These are phyloP conservation scores for Eristalis arbustorum DNA, from an alignment of 2,888 invertebrate genomes.

Conservation along the genomic window DNA sequence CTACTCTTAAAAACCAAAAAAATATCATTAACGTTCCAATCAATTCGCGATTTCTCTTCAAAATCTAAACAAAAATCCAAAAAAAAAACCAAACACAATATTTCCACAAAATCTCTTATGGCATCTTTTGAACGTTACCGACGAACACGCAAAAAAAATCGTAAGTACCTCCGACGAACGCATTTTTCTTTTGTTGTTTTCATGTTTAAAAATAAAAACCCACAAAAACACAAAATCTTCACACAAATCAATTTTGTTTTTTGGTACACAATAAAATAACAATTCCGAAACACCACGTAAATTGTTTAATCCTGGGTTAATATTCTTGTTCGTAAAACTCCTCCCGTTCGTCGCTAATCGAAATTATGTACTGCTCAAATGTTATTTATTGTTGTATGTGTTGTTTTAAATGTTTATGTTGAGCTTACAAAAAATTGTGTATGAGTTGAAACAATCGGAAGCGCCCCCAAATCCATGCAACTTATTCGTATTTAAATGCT, in stretches of 20 bases:
- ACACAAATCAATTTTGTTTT: slow-evolving; percentile 35
- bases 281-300: slow-evolving; percentile 33
- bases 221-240: slow-evolving; percentile 45
- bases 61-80: slow-evolving; percentile 19
- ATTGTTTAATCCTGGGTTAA: slow-evolving; percentile 56
- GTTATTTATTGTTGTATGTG: slow-evolving; percentile 13
- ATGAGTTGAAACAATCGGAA: slow-evolving; percentile 10
- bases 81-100: slow-evolving; percentile 19
- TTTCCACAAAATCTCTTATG: slow-evolving; percentile 35
- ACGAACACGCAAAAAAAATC: slow-evolving; percentile 40
- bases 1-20: slow-evolving; percentile 12
- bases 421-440: slow-evolving; percentile 24
- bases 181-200: not conserved
- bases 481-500: slow-evolving; percentile 36
- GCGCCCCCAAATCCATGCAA: not conserved
- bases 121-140: slow-evolving; percentile 35
- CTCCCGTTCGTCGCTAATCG: slow-evolving; percentile 46
- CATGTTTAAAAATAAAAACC: slow-evolving; percentile 34
- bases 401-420: slow-evolving; percentile 42
- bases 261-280: slow-evolving; percentile 13
- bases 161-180: slow-evolving; percentile 66
- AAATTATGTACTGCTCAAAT: slow-evolving; percentile 27
- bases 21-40: slow-evolving; percentile 51
- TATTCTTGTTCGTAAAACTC: slow-evolving; percentile 48
- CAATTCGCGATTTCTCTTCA: slow-evolving; percentile 51